A percentile compares a stretch with the other conserved stretches of the same genome.
phyloP scores from a whole-genome alignment of 2,113 vertebrate genomes.

The Capreolus pygargus region DNA sequence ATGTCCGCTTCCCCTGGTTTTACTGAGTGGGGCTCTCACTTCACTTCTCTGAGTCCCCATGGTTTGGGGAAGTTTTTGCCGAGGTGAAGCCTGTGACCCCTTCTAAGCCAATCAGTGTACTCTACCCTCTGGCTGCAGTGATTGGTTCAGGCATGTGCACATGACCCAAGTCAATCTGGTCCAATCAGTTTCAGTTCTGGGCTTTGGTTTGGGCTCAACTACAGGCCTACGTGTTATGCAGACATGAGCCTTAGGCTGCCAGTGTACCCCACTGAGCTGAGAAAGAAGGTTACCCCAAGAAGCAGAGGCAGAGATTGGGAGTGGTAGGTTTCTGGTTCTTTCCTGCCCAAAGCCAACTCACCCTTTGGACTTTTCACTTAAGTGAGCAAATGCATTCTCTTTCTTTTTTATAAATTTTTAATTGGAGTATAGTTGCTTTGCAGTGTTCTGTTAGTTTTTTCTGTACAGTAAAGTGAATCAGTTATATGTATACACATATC shows the following conservation, averaged over 20 bases:
- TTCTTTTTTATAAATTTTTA: neutral
- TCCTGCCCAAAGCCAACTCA: neutral
- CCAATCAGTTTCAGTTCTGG: neutral
- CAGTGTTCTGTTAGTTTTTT: neutral
- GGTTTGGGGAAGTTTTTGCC: neutral
- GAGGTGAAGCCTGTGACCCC: neutral
- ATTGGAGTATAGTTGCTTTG: neutral
- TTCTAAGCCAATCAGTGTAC: neutral
- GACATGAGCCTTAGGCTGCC: neutral
- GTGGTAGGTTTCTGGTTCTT: neutral
- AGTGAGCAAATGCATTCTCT: neutral
- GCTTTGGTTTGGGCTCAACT: neutral
- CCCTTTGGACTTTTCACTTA: neutral
- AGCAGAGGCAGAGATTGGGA: neutral
- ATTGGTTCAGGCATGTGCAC: neutral
- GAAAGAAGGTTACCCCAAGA: neutral
- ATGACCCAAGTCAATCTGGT: neutral
- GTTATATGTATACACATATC: neutral
- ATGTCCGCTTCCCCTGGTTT: neutral
- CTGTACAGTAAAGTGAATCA: neutral
- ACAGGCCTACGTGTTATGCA: neutral
- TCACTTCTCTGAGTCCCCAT: no score
- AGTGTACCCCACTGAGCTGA: no score
- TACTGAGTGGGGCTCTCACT: neutral
- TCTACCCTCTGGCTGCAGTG: neutral